Percentiles rank a stretch among this genome's conserved stretches.
Conservation (phyloP, 2,797 vertebrate genomes). For the Phylloscopus collybita region DNA sequence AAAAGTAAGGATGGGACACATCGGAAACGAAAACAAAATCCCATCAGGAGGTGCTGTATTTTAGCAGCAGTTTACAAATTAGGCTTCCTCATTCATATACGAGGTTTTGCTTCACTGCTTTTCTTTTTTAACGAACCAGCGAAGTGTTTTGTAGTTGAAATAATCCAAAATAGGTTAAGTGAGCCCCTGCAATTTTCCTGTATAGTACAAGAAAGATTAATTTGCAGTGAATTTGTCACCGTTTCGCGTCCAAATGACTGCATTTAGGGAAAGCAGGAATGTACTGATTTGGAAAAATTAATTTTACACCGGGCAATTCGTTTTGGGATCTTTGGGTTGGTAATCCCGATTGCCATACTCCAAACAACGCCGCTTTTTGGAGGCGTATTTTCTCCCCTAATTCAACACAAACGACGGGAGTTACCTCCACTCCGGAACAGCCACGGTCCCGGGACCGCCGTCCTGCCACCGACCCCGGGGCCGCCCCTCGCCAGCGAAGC, state of each 20-base stretch:
- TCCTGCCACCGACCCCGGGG: not conserved
- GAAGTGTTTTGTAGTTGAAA: not conserved
- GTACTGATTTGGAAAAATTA: not conserved
- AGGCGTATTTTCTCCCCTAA: fast-evolving
- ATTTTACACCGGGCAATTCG: not conserved
- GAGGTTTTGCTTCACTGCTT: not conserved
- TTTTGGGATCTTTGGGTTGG: not conserved
- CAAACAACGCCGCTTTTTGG: not conserved
- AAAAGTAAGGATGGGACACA: not conserved
- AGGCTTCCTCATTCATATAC: not conserved
- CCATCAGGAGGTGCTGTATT: not conserved
- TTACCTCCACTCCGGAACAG: not conserved
- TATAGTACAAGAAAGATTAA: not conserved
- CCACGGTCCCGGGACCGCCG: fast-evolving
- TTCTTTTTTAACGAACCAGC: not conserved
- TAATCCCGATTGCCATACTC: not conserved
- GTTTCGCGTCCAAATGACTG: fast-evolving
- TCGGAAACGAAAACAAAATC: conserved; percentile 20
- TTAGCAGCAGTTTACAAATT: not conserved
- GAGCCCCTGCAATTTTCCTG: not conserved
- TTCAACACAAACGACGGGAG: not conserved
- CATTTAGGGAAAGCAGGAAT: not conserved
- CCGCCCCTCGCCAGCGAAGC: not conserved
- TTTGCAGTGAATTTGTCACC: not conserved
- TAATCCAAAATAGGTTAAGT: not conserved